phyloP scores from a whole-genome alignment of 2,113 vertebrate species.

The Salminus brasiliensis region DNA sequence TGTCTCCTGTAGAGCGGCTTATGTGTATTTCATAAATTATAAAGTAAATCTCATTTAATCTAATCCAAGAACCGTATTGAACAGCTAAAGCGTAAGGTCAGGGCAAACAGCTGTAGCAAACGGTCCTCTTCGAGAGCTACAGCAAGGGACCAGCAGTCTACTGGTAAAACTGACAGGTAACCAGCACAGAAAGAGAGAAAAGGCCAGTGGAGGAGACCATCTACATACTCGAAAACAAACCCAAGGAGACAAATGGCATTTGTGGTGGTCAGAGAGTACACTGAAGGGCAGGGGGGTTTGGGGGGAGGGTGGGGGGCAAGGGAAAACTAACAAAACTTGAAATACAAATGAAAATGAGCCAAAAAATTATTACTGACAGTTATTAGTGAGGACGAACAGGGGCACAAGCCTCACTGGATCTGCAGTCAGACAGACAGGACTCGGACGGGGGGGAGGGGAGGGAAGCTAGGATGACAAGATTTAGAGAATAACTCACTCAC shows the following conservation, averaged over 20 bases:
- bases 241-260: not conserved
- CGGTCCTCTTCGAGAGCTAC: not conserved
- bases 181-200: not conserved
- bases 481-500: conserved; percentile 80
- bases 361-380: not conserved
- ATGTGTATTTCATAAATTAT: conserved; percentile 20
- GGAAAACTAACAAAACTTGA: not conserved
- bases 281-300: no score
- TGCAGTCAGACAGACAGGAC: not conserved
- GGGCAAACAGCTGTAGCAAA: not conserved
- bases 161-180: not conserved
- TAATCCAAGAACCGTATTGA: conserved; percentile 4
- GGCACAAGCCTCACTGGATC: not conserved
- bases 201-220: no score
- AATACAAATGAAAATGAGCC: not conserved
- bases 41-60: conserved; percentile 16
- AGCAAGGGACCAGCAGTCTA: not conserved
- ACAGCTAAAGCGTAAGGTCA: not conserved
- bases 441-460: not conserved
- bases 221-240: not conserved
- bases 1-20: not conserved
- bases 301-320: no score
- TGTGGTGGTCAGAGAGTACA: not conserved
- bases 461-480: conserved; percentile 65
- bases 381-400: not conserved